These are phyloP conservation scores for Gadus chalcogrammus DNA, from an alignment of 2,113 vertebrate genomes.

Conservation along the genomic window DNA sequence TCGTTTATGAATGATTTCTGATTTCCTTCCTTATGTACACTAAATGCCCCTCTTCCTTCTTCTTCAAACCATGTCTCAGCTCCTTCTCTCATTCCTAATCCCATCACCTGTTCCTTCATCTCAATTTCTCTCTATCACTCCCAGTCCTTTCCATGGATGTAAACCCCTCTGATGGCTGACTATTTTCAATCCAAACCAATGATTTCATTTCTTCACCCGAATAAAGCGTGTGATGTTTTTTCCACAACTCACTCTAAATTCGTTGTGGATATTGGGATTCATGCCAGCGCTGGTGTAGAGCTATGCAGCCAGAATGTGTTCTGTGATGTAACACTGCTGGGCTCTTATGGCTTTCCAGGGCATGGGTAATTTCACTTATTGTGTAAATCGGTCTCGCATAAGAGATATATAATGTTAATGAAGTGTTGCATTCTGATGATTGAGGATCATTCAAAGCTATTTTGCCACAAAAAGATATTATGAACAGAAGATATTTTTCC, in stretches of 20 bases:
- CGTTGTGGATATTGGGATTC: too few relatives aligned
- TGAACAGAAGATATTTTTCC: too few relatives aligned
- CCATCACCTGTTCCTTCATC: background rate
- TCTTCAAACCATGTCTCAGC: too few relatives aligned
- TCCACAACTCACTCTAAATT: background rate
- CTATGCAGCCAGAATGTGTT: background rate
- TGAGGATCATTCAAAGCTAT: too few relatives aligned
- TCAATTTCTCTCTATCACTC: background rate
- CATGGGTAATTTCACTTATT: conserved; percentile 4
- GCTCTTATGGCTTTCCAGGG: conserved; percentile 11
- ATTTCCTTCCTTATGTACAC: too few relatives aligned
- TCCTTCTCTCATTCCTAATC: background rate
- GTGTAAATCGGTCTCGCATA: background rate
- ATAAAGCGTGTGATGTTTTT: conserved; percentile 9
- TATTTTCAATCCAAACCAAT: background rate
- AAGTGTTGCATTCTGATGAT: background rate
- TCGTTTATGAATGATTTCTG: too few relatives aligned
- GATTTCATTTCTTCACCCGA: conserved; percentile 2
- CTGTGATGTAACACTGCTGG: conserved; percentile 11
- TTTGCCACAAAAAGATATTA: too few relatives aligned
- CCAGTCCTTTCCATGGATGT: background rate
- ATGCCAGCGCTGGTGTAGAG: background rate
- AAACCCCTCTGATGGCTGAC: background rate
- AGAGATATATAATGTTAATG: conserved; percentile 4
- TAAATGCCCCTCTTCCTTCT: too few relatives aligned